Conservation (phyloP, 2,888 invertebrate species). For the Leucozona laternaria region DNA sequence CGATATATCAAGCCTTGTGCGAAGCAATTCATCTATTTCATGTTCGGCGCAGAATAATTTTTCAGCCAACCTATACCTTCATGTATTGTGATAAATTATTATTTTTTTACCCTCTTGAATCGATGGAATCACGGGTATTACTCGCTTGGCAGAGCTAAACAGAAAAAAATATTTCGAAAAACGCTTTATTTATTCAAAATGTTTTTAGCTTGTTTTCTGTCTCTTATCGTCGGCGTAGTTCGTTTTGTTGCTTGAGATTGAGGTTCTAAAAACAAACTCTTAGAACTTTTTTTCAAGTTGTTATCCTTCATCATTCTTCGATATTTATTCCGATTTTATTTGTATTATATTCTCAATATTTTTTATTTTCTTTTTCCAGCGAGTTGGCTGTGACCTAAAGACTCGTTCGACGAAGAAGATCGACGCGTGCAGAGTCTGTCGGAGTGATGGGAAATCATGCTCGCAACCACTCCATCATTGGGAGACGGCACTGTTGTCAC, state of each 20-base stretch:
- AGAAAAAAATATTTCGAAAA: slow-evolving; percentile 31
- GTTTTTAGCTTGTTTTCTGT: slow-evolving; percentile 53
- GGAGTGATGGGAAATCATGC: slow-evolving; percentile 95
- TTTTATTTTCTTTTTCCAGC: slow-evolving; percentile 83
- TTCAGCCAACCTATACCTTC: slow-evolving; percentile 51
- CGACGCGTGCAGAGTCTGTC: slow-evolving; percentile 96
- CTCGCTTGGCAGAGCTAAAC: slow-evolving; percentile 4
- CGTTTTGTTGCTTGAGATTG: background rate
- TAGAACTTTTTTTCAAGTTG: slow-evolving; percentile 45
- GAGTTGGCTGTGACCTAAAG: slow-evolving; percentile 95
- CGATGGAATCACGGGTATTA: slow-evolving; percentile 25
- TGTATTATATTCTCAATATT: slow-evolving; percentile 14
- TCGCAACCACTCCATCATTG: slow-evolving; percentile 93
- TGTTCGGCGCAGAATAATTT: slow-evolving; percentile 60
- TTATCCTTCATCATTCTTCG: slow-evolving; percentile 62
- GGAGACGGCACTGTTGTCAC: slow-evolving; percentile 92
- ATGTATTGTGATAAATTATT: slow-evolving; percentile 63
- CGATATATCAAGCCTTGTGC: slow-evolving; percentile 25
- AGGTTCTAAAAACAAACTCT: slow-evolving; percentile 41
- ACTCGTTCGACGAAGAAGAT: slow-evolving; percentile 93
- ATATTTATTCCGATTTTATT: slow-evolving; percentile 62
- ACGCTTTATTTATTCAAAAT: slow-evolving; percentile 44
- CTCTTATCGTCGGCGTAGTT: no score
- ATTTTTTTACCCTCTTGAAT: slow-evolving; percentile 30
- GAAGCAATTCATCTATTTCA: slow-evolving; percentile 66